These are phyloP conservation scores for Gymnorhina tibicen DNA, from an alignment of 2,113 vertebrate species.

Conservation along the genomic window DNA sequence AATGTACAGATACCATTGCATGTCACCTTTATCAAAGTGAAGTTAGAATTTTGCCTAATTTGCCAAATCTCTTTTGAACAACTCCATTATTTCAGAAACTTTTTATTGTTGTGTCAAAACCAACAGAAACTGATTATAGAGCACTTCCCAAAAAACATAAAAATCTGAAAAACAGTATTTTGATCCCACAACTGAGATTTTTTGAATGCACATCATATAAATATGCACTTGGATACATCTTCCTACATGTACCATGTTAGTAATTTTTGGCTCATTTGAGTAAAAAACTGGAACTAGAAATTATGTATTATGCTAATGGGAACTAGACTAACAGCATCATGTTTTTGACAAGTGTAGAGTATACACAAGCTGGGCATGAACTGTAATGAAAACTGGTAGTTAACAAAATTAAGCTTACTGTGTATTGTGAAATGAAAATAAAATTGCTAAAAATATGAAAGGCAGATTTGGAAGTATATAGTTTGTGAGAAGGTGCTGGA, in stretches of 20 bases:
- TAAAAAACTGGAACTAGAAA: neutral
- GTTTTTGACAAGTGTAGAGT: neutral
- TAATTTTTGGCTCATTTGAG: neutral
- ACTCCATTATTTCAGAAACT: neutral
- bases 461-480: neutral
- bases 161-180: neutral
- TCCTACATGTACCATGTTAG: neutral
- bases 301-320: neutral
- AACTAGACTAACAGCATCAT: neutral
- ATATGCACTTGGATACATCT: neutral
- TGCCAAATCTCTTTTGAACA: neutral
- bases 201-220: neutral
- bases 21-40: neutral
- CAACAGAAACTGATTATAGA: neutral
- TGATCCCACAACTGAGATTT: neutral
- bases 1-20: neutral
- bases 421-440: neutral
- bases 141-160: neutral
- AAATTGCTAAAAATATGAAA: neutral
- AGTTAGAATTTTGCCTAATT: neutral
- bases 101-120: neutral
- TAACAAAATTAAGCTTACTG: neutral
- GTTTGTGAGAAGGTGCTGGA: neutral
- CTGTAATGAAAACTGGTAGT: neutral
- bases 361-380: neutral